Percentiles rank a stretch among this genome's conserved stretches.
Evolutionary conservation across 2,797 vertebrate species (phyloP).

Genomic region (Smutsia gigantea): DNA sequence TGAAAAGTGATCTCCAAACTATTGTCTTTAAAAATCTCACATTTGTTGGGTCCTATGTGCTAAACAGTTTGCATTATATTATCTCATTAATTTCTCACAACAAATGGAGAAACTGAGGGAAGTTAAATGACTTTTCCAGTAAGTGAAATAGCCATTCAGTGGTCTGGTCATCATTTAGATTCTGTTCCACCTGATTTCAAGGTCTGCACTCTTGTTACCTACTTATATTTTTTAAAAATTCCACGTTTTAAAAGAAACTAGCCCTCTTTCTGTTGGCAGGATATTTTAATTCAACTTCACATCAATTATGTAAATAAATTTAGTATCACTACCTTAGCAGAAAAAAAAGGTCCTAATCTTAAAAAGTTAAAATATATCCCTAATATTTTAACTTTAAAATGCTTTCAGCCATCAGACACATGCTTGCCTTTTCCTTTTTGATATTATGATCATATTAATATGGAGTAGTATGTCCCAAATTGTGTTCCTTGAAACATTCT

Average conservation of each 20-base stretch:
- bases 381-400: neutral
- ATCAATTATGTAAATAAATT: neutral
- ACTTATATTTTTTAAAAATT: neutral
- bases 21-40: neutral
- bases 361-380: neutral
- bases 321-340: neutral
- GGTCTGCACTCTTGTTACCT: neutral
- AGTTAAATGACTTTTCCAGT: neutral
- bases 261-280: neutral
- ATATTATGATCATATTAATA: neutral
- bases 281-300: constrained; percentile 41
- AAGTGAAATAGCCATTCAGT: neutral
- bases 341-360: neutral
- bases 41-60: neutral
- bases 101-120: neutral
- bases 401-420: neutral
- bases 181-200: constrained; percentile 7
- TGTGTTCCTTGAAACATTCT: neutral
- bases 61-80: neutral
- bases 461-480: neutral
- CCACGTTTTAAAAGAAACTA: neutral
- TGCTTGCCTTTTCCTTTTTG: constrained; percentile 22
- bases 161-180: neutral
- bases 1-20: neutral
- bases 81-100: constrained; percentile 47